phyloP scores from a whole-genome alignment of 1,140 invertebrate species.

The Colletes latitarsis region DNA sequence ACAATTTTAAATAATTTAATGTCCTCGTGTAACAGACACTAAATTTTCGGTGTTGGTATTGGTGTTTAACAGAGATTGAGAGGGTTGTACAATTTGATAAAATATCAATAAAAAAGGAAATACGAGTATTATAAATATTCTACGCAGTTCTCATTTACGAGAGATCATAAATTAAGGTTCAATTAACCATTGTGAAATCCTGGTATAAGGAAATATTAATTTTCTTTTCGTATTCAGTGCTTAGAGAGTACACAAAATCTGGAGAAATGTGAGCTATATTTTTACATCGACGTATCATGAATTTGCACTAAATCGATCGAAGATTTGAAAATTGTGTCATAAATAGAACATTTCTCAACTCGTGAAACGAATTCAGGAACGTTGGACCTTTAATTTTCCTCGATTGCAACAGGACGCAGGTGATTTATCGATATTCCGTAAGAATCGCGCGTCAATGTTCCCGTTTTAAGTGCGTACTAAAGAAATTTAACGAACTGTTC shows the following conservation, averaged over 20 bases:
- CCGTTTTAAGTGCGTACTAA: background rate
- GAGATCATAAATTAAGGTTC: background rate
- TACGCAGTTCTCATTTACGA: background rate
- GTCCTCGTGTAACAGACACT: no score
- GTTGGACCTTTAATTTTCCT: background rate
- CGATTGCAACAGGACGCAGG: background rate
- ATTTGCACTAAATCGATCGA: no score
- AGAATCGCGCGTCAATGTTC: background rate
- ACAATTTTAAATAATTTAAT: no score
- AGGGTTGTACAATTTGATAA: no score
- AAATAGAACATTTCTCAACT: background rate
- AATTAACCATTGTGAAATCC: background rate
- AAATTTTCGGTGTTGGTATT: background rate
- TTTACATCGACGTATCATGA: no score
- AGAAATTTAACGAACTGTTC: conserved; percentile 4
- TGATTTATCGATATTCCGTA: conserved; percentile 22
- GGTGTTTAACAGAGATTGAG: background rate
- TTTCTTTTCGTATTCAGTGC: background rate
- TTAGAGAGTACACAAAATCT: background rate
- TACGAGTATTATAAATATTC: background rate
- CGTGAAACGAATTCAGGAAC: background rate
- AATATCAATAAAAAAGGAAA: background rate
- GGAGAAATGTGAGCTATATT: background rate
- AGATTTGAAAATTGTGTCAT: no score
- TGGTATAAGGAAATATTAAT: conserved; percentile 24